Percentiles rank a stretch among this genome's conserved stretches.
These are phyloP conservation scores for Chrysomela aeneicollis DNA, from an alignment of 2,888 invertebrate genomes.

Conservation along the genomic window DNA sequence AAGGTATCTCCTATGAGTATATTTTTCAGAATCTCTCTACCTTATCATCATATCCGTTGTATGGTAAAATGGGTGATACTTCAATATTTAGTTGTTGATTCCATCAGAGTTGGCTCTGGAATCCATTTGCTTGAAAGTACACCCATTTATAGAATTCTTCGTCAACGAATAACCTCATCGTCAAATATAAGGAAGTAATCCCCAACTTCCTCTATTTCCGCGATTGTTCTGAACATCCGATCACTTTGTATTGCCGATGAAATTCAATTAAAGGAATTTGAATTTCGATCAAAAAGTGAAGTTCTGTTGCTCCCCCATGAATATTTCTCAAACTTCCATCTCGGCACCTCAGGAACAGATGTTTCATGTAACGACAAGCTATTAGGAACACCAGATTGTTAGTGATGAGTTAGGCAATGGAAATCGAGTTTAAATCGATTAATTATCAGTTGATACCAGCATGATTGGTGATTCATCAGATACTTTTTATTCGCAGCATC, in stretches of 20 bases:
- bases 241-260: not conserved
- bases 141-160: too few species aligned
- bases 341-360: constrained; percentile 28
- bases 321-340: constrained; percentile 21
- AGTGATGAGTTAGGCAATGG: constrained; percentile 31
- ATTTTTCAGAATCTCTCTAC: too few species aligned
- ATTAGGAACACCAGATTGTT: constrained; percentile 32
- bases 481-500: constrained; percentile 24
- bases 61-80: too few species aligned
- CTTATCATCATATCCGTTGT: too few species aligned
- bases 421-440: constrained; percentile 32
- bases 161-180: too few species aligned
- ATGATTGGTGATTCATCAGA: constrained; percentile 26
- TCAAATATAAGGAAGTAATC: too few species aligned
- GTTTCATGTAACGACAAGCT: constrained; percentile 28
- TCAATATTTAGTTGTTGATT: too few species aligned
- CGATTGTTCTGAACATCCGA: not conserved
- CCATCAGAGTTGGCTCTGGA: too few species aligned
- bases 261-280: constrained; percentile 9
- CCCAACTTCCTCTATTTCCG: too few species aligned
- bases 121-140: too few species aligned
- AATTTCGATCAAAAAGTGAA: constrained; percentile 9
- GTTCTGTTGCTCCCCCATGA: not conserved
- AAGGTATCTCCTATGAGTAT: too few species aligned
- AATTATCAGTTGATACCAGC: constrained; percentile 20